These are phyloP conservation scores for Melanophora roralis DNA, from an alignment of 2,888 invertebrate species.

Conservation along the genomic window DNA sequence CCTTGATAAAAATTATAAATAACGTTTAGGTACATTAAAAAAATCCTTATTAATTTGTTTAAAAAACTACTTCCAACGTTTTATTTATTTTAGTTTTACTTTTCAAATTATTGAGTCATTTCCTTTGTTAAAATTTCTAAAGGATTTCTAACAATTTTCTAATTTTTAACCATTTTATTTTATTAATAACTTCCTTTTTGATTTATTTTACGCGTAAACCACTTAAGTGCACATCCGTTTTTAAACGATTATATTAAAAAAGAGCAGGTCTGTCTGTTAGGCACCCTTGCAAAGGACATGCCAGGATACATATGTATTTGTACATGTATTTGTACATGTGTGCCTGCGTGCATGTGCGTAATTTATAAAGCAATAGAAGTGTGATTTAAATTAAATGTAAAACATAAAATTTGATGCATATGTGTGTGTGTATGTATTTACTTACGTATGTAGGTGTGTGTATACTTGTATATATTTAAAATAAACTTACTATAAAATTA, in stretches of 20 bases:
- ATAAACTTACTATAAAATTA: conserved; percentile 73
- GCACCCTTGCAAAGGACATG: neutral
- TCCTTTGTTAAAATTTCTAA: conserved; percentile 22
- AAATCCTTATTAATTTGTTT: neutral
- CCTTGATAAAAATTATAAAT: no score
- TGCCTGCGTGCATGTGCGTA: neutral
- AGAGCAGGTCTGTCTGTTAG: neutral
- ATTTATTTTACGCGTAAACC: conserved; percentile 20
- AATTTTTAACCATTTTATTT: conserved; percentile 29
- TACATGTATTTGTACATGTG: neutral
- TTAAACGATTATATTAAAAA: conserved; percentile 8
- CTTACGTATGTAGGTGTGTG: neutral
- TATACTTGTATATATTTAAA: neutral
- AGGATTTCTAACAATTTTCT: conserved; percentile 1
- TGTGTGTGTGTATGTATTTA: no score
- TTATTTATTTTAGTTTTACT: conserved; percentile 9
- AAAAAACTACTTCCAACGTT: neutral
- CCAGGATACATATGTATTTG: conserved; percentile 21
- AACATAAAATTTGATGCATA: neutral
- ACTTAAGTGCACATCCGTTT: conserved; percentile 44
- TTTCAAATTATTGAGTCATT: neutral
- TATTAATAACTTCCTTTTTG: conserved; percentile 55
- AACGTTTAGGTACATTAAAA: no score
- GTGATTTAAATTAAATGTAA: neutral
- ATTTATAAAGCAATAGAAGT: neutral